These are phyloP conservation scores for Hippolais icterina DNA, from an alignment of 2,113 vertebrate genomes.

Conservation along the genomic window DNA sequence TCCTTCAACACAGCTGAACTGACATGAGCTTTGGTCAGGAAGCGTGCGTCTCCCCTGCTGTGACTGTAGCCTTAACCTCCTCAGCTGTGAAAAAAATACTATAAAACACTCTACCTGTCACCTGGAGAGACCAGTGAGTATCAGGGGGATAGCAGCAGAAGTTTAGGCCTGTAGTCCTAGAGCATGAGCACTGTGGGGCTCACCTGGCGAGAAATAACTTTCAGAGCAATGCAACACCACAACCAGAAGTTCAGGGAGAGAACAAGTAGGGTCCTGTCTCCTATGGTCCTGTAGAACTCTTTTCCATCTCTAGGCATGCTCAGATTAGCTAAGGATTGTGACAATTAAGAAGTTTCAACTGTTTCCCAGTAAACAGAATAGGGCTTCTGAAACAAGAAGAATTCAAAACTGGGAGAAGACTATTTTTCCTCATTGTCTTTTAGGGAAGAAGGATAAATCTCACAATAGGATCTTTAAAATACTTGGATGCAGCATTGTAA, in stretches of 20 bases:
- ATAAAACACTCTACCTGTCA: not conserved
- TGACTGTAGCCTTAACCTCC: not conserved
- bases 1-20: not conserved
- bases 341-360: not conserved
- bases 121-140: not conserved
- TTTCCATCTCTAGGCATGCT: not conserved
- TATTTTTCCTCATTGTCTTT: not conserved
- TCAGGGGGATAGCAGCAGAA: not conserved
- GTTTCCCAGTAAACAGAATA: not conserved
- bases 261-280: not conserved
- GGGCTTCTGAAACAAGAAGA: not conserved
- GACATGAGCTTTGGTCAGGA: not conserved
- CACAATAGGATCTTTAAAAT: not conserved
- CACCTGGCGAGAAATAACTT: not conserved
- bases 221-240: not conserved
- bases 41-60: not conserved
- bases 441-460: not conserved
- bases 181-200: not conserved
- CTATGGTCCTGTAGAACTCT: not conserved
- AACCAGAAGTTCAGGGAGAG: not conserved
- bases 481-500: not conserved
- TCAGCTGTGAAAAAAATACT: not conserved
- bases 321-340: not conserved
- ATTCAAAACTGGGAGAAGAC: not conserved
- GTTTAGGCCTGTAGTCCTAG: not conserved